Percentiles rank a stretch among this genome's conserved stretches.
phyloP scores from a whole-genome alignment of 2,888 invertebrate species.

The Agrenia bidenticulata region DNA sequence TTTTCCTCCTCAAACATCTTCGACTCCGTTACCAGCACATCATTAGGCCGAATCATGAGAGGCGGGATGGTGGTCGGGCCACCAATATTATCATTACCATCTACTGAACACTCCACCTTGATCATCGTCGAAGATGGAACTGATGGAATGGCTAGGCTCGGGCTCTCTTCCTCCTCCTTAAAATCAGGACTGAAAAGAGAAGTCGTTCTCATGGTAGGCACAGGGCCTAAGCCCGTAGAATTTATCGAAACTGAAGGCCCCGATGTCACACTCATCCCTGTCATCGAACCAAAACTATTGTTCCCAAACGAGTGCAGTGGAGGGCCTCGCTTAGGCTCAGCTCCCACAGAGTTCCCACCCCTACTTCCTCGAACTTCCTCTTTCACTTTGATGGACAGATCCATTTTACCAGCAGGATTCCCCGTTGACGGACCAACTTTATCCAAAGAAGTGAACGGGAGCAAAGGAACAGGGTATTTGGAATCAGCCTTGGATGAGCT shows the following conservation, averaged over 20 bases:
- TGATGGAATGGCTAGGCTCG: conserved; percentile 13
- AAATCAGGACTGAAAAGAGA: conserved; percentile 41
- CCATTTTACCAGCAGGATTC: neutral
- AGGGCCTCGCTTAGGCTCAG: no score
- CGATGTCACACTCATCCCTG: no score
- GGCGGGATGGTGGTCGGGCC: conserved; percentile 34
- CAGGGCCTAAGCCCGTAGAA: no score
- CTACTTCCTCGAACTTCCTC: neutral
- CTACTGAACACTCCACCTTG: conserved; percentile 21
- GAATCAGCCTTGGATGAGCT: neutral
- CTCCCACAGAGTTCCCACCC: neutral
- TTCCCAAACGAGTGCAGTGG: no score
- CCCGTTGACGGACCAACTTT: neutral
- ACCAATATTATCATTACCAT: conserved; percentile 26
- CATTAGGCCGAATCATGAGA: conserved; percentile 11
- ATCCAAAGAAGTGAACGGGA: neutral
- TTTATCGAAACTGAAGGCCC: no score
- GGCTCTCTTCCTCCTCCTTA: conserved; percentile 22
- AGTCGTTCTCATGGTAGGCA: conserved; percentile 19
- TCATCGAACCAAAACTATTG: no score
- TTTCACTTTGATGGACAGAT: neutral
- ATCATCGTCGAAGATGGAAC: conserved; percentile 18
- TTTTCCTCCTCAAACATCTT: conserved; percentile 19
- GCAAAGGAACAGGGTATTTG: neutral
- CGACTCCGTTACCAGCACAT: no score